These are phyloP conservation scores for Eupithecia insigniata DNA, from an alignment of 2,888 invertebrate genomes.

Conservation along the genomic window DNA sequence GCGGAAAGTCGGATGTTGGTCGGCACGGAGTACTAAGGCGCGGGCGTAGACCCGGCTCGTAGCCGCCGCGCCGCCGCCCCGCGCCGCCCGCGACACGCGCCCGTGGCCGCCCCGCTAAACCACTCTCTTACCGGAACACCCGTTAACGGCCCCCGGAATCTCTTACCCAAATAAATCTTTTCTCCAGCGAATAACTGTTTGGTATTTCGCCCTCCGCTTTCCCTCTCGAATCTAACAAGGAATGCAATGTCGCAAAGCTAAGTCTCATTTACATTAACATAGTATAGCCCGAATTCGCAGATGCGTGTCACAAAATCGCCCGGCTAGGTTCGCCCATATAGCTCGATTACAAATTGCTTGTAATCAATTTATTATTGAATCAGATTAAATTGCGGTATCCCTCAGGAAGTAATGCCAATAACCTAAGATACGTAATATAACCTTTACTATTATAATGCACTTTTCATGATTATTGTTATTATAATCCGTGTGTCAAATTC, in stretches of 20 bases:
- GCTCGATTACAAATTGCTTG: slow-evolving; percentile 71
- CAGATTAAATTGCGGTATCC: slow-evolving; percentile 74
- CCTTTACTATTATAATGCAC: slow-evolving; percentile 60
- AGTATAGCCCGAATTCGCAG: slow-evolving; percentile 74
- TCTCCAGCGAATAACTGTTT: slow-evolving; percentile 76
- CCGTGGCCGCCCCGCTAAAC: slow-evolving; percentile 59
- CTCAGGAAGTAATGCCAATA: slow-evolving; percentile 82
- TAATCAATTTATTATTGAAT: slow-evolving; percentile 59
- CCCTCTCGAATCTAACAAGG: slow-evolving; percentile 68
- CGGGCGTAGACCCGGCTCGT: slow-evolving; percentile 80
- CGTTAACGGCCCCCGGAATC: slow-evolving; percentile 77
- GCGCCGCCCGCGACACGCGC: slow-evolving; percentile 46
- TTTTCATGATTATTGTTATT: slow-evolving; percentile 66
- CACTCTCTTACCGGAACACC: slow-evolving; percentile 70
- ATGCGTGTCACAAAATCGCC: slow-evolving; percentile 75
- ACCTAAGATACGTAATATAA: slow-evolving; percentile 64
- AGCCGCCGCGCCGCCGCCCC: slow-evolving; percentile 54
- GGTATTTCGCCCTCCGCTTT: slow-evolving; percentile 70
- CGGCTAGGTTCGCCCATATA: slow-evolving; percentile 83
- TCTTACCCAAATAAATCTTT: slow-evolving; percentile 78
- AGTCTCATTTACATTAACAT: slow-evolving; percentile 53
- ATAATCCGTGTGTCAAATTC: slow-evolving; percentile 80
- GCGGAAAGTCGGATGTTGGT: slow-evolving; percentile 86
- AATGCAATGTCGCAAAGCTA: slow-evolving; percentile 81
- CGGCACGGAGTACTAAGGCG: slow-evolving; percentile 85